These are phyloP conservation scores for Emmelina monodactyla DNA, from an alignment of 2,888 invertebrate genomes.

Conservation along the genomic window DNA sequence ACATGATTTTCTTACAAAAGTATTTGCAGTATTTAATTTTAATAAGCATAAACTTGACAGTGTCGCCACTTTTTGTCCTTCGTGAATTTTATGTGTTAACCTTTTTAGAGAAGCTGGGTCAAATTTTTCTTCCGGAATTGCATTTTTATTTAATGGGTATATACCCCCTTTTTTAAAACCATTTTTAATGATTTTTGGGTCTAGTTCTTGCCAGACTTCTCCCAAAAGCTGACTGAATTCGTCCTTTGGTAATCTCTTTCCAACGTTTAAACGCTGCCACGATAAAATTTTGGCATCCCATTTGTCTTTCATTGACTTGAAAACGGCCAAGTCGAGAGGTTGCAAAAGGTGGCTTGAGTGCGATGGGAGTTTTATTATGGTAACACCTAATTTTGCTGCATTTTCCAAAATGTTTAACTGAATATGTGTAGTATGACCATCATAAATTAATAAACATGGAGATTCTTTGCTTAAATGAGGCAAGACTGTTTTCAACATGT, in stretches of 20 bases:
- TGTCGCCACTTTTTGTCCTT: no score
- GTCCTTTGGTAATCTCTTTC: slow-evolving; percentile 6
- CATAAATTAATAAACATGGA: slow-evolving; percentile 14
- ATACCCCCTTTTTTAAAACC: slow-evolving; percentile 1
- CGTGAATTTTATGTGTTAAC: no score
- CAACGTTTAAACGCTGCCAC: slow-evolving; percentile 10
- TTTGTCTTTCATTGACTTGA: slow-evolving; percentile 17
- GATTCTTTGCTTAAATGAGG: slow-evolving; percentile 9
- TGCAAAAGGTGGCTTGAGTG: slow-evolving; percentile 20
- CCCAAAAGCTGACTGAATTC: slow-evolving; percentile 6
- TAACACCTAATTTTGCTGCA: slow-evolving; percentile 11
- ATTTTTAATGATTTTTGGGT: slow-evolving; percentile 5
- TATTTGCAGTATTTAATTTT: no score
- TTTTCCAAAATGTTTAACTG: slow-evolving; percentile 5
- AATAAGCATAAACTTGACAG: no score
- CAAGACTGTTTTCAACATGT: slow-evolving; percentile 18
- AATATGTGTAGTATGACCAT: slow-evolving; percentile 13
- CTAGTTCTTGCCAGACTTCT: slow-evolving; percentile 3
- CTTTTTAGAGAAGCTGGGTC: not conserved
- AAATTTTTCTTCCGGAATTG: not conserved
- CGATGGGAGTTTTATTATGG: slow-evolving; percentile 19
- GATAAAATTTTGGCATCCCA: slow-evolving; percentile 14
- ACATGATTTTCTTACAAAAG: not conserved
- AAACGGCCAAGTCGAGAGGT: slow-evolving; percentile 21
- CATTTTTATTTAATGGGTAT: not conserved